Evolutionary conservation across 2,888 invertebrate genomes (phyloP), one percentile per base, ranked within the genome.

Genomic region (Cryptus armator): DNA sequence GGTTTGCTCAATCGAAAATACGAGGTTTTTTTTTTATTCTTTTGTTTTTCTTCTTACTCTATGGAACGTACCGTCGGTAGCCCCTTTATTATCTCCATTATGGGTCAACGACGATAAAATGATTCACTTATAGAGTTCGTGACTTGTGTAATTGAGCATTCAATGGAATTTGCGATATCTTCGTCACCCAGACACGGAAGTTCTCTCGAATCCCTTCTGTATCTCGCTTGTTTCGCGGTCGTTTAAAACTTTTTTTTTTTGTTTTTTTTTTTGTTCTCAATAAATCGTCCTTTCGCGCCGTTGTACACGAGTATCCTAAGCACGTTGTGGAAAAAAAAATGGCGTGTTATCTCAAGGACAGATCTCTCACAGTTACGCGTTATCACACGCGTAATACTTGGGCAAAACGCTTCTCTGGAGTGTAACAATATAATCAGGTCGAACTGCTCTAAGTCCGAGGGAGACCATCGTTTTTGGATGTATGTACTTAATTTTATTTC

Each of bases 331-430:
- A 2, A 56, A n/a, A 46, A 79, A 83, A 37, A 76, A 76, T 46
- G 12, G 10, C 10, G 16, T 71, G 68, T 76, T 76, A 71, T 84
- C 80, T 64, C 70, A 80, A 80, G 71, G 71, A 76, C 71, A 44
- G 46, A 71, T 83, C 48, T 14, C 70, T 70, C 16, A 29, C 14
- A 16, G 37, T 19, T 24, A 32, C 29, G 56, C 71, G 77, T 24
- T 79, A 79, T 83, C 74, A 51, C 66, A 32, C 12, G 19, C n/a
- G 71, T 24, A 24, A 24, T 71, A 19, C 29, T 37, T 4, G 16
- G 19, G 2, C 32, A 32, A 37, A 64, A 7, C 37, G 48, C 19
- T 12, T 66, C 66, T 37, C 1, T 14, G 16, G 12, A 43, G 10
- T 0, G 64, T 14, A 24, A 9, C 14, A 14, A 12, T 59, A 3